phyloP scores from a whole-genome alignment of 2,113 vertebrate genomes.

The Fregetta grallaria region DNA sequence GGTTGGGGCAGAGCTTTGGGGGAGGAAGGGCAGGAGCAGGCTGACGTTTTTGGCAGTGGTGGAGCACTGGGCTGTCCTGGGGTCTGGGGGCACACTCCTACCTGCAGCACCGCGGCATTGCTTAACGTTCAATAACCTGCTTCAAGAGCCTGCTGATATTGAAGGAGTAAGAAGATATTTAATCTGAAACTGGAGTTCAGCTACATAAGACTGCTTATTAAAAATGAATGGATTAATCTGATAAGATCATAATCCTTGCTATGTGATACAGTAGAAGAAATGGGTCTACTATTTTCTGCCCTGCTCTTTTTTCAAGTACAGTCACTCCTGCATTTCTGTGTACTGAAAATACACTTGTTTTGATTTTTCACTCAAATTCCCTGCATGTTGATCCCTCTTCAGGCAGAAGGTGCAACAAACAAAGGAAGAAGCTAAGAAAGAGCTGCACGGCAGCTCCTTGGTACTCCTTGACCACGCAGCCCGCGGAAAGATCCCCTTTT shows the following conservation, averaged over 20 bases:
- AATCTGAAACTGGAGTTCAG: not conserved
- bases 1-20: fast-evolving
- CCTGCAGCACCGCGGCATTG: fast-evolving
- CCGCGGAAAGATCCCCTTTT: fast-evolving
- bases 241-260: not conserved
- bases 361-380: not conserved
- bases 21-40: not conserved
- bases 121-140: fast-evolving
- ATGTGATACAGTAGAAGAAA: not conserved
- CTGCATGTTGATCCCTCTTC: not conserved
- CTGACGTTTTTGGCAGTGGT: fast-evolving
- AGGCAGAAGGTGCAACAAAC: not conserved
- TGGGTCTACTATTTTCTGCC: not conserved
- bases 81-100: fast-evolving
- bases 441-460: not conserved
- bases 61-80: fast-evolving
- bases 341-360: not conserved
- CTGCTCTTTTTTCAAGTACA: not conserved
- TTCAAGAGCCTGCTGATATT: not conserved
- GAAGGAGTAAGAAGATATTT: not conserved
- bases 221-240: not conserved
- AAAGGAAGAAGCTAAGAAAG: not conserved
- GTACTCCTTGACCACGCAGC: not conserved
- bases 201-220: not conserved
- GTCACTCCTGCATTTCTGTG: not conserved